These are phyloP conservation scores for Metopia argyrocephala DNA, from an alignment of 2,888 invertebrate species.

Conservation along the genomic window DNA sequence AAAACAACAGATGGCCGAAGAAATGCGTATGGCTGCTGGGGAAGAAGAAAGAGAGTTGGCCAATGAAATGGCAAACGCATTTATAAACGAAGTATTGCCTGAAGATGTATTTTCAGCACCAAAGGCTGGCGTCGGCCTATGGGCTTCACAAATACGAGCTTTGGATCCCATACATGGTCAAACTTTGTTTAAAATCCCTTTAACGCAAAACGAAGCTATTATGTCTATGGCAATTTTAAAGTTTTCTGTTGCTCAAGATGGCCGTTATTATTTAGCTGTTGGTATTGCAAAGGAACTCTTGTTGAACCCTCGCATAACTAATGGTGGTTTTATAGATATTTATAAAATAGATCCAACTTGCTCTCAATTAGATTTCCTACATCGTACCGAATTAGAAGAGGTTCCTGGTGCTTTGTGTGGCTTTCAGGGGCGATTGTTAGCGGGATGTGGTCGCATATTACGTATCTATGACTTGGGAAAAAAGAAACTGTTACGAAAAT, in stretches of 20 bases:
- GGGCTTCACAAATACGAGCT: constrained; percentile 94
- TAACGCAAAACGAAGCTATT: constrained; percentile 98
- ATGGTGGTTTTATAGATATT: constrained; percentile 91
- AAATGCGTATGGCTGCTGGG: constrained; percentile 98
- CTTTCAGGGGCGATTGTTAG: constrained; percentile 93
- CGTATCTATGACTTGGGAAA: constrained; percentile 97
- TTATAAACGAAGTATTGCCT: constrained; percentile 95
- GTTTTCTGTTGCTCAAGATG: constrained; percentile 83
- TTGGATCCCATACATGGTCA: constrained; percentile 91
- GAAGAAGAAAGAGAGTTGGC: constrained; percentile 97
- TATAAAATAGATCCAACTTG: constrained; percentile 87
- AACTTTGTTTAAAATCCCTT: constrained; percentile 87
- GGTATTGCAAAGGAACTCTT: constrained; percentile 95
- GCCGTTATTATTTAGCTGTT: constrained; percentile 84
- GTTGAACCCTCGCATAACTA: constrained; percentile 90
- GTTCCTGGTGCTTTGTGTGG: constrained; percentile 92
- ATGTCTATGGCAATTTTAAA: constrained; percentile 91
- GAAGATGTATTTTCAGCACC: constrained; percentile 97
- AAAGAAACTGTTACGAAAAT: constrained; percentile 96
- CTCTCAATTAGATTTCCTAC: constrained; percentile 92
- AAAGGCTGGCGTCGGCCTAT: constrained; percentile 96
- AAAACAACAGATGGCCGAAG: constrained; percentile 96
- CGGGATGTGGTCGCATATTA: constrained; percentile 94
- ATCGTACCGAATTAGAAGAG: constrained; percentile 96
- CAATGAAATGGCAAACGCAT: constrained; percentile 98